A percentile compares a stretch with the other conserved stretches of the same genome.
phyloP scores from a whole-genome alignment of 2,113 vertebrate species.

The Glaucidium brasilianum region DNA sequence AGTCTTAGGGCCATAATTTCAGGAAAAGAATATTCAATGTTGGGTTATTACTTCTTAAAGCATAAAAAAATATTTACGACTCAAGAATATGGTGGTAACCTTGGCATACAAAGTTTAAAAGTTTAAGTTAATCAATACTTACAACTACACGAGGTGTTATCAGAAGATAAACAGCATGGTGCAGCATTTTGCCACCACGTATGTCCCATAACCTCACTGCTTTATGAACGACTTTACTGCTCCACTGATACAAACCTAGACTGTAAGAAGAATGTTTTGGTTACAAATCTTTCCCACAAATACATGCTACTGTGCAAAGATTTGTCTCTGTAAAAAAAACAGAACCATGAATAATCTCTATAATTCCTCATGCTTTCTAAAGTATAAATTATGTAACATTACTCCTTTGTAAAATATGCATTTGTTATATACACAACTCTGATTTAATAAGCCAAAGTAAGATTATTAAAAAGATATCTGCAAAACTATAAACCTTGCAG shows the following conservation, averaged over 20 bases:
- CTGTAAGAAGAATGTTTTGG: slow-evolving; percentile 69
- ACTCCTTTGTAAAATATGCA: not conserved
- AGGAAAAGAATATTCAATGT: not conserved
- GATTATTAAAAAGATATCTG: not conserved
- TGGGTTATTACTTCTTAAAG: not conserved
- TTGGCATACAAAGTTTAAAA: not conserved
- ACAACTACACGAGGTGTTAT: slow-evolving; percentile 92
- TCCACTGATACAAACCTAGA: slow-evolving; percentile 96
- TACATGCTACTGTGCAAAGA: not conserved
- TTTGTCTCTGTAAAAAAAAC: not conserved
- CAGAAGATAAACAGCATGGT: slow-evolving; percentile 87
- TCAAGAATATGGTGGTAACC: not conserved
- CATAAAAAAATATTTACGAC: not conserved
- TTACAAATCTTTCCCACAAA: not conserved
- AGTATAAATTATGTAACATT: not conserved
- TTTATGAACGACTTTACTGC: slow-evolving; percentile 82
- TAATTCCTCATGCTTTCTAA: not conserved
- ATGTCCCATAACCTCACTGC: slow-evolving; percentile 87
- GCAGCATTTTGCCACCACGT: slow-evolving; percentile 81
- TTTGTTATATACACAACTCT: not conserved
- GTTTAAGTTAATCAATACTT: slow-evolving; percentile 53
- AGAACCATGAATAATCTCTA: not conserved
- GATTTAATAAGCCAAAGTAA: not conserved
- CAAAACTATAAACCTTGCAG: not conserved
- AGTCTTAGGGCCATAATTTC: not conserved